Base-by-base conservation (phyloP, 2,888 invertebrate genomes). In the Apodemia mormo region DNA sequence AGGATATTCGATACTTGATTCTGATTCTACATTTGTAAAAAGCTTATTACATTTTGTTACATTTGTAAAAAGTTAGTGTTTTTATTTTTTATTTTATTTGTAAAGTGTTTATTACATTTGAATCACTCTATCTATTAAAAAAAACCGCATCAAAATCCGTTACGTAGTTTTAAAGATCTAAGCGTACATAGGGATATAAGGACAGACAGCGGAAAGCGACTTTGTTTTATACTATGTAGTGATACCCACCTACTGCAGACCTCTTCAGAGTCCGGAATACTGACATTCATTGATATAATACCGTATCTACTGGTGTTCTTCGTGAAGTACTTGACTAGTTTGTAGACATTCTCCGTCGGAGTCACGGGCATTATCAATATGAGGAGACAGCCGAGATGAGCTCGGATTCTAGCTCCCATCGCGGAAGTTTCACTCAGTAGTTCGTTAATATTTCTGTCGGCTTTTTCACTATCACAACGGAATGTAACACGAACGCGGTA, bases 261-360 rank as follows among this genome's bases (percentile, higher is more conserved):
- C 74, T 92, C 92, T 58, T 90, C 88, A 2, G 86, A 84, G 76
- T 92, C 92, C 0, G 92, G 85, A 54, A 92, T 77, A 64, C 84
- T 88, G 54, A 92, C 82, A 66, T 82, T 82, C 72, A 92, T 78
- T 0, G 89, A 84, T 0, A 78, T 76, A 12, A 92, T 78, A 0
- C 87, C 87, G 67, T 87, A 92, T 56, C 73, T 75, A 6, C 67
- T 67, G 0, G 82, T 64, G 37, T 89, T 83, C 0, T 80, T 76
- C 0, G 78, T 78, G 0, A 90, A 66, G 43, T 89, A 83, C 37
- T 78, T 81, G 7, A 90, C 74, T 2, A 92, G 76, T 0, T 73
- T 75, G 0, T 88, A 87, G 0, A 87, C 86, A 0, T 71, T 76
- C 0, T 77, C 78, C 0, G 90, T 85, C 0, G 92, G 91, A 29